Evolutionary conservation across 2,888 invertebrate species (phyloP).

Genomic region (Dryadula phaetusa): DNA sequence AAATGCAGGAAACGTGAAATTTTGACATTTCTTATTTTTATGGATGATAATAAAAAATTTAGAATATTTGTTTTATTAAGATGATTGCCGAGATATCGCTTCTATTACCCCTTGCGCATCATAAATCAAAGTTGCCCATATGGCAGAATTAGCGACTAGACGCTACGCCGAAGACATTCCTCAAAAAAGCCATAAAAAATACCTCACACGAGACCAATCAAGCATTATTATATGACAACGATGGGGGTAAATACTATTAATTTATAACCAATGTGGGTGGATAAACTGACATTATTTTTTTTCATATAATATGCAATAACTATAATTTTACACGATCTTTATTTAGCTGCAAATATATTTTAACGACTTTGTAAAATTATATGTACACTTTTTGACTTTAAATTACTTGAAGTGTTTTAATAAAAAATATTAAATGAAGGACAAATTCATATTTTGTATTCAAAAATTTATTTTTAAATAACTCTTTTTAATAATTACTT

Average conservation of each 20-base stretch:
- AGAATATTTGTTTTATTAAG: constrained; percentile 13
- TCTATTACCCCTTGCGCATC: constrained; percentile 41
- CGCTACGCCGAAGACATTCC: constrained; percentile 66
- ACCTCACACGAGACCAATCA: constrained; percentile 81
- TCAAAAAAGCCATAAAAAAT: constrained; percentile 78
- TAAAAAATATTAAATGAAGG: background rate
- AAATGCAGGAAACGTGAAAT: no score
- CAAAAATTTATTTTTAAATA: background rate
- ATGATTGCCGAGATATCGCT: constrained; percentile 29
- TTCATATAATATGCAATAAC: constrained; percentile 68
- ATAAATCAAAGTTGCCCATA: constrained; percentile 74
- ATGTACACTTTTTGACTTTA: background rate
- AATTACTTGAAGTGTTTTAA: background rate
- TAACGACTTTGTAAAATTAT: constrained; percentile 9
- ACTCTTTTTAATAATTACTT: no score
- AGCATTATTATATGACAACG: constrained; percentile 77
- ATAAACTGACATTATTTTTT: constrained; percentile 80
- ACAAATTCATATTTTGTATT: background rate
- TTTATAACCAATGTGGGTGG: constrained; percentile 84
- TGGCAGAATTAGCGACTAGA: constrained; percentile 69
- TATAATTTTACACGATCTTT: constrained; percentile 71
- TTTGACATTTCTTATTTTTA: background rate
- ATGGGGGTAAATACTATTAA: constrained; percentile 83
- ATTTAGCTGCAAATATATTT: constrained; percentile 54
- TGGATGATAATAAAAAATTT: background rate